These are phyloP conservation scores for Nematopogon swammerdamellus DNA, from an alignment of 2,888 invertebrate genomes.

Conservation along the genomic window DNA sequence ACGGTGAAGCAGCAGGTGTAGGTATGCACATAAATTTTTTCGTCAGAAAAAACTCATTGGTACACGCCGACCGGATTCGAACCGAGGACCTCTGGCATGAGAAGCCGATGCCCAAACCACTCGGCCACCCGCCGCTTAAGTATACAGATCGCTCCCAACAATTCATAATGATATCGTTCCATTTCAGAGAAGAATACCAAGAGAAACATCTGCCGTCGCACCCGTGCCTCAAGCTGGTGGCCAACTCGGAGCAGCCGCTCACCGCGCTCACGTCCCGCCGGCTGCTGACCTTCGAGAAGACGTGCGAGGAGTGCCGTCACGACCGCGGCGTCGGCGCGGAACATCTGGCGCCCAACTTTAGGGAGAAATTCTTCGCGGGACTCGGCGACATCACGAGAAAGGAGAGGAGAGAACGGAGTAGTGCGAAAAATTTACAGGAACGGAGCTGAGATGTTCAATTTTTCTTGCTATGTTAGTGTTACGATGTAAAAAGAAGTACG, in stretches of 20 bases:
- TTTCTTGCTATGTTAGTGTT: no score
- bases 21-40: no score
- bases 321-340: not conserved
- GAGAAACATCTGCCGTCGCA: constrained; percentile 76
- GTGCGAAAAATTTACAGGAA: constrained; percentile 29
- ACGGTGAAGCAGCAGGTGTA: no score
- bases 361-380: constrained; percentile 67
- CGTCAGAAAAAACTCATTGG: no score
- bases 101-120: no score
- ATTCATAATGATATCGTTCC: no score
- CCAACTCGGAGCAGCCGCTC: constrained; percentile 87
- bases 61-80: no score
- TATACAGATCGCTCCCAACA: no score
- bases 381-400: constrained; percentile 63
- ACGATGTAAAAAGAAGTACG: no score
- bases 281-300: constrained; percentile 83
- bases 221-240: constrained; percentile 70
- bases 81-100: no score
- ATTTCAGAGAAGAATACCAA: constrained; percentile 66
- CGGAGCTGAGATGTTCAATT: not conserved
- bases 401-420: constrained; percentile 41
- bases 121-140: no score
- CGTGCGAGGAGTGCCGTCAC: not conserved
- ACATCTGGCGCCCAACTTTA: constrained; percentile 23
- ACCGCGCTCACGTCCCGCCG: constrained; percentile 77